Conservation (phyloP, 2,888 invertebrate genomes). For the Polyploca ridens region DNA sequence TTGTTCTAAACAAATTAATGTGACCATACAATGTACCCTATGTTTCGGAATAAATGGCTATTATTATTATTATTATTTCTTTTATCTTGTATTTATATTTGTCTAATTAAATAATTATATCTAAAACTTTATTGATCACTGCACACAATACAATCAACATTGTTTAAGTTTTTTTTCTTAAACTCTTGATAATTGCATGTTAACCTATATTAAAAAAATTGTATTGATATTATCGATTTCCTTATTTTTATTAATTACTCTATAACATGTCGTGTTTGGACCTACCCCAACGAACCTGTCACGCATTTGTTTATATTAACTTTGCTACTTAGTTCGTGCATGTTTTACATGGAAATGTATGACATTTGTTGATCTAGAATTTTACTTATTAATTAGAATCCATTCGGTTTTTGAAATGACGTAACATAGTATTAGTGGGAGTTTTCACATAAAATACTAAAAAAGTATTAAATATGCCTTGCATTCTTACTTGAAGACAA, state of each 20-base stretch:
- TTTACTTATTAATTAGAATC: conserved; percentile 9
- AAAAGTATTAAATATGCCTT: too few species aligned
- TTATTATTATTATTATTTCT: too few species aligned
- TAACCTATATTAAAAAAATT: too few species aligned
- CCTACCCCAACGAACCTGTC: conserved; percentile 48
- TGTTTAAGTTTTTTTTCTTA: too few species aligned
- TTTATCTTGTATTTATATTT: background rate
- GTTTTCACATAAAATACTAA: background rate
- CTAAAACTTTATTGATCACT: too few species aligned
- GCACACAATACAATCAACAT: too few species aligned
- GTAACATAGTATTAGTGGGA: background rate
- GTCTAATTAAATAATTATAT: too few species aligned
- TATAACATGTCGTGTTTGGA: conserved; percentile 23
- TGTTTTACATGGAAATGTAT: background rate
- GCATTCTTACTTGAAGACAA: too few species aligned
- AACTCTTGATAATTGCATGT: too few species aligned
- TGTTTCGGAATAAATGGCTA: too few species aligned
- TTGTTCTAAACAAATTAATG: too few species aligned
- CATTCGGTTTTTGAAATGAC: background rate
- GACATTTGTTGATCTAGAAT: background rate
- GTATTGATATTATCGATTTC: background rate
- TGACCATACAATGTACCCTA: too few species aligned
- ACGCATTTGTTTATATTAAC: conserved; percentile 21
- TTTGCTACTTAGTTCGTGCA: conserved; percentile 18
- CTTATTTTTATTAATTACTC: conserved; percentile 19